Conservation (phyloP, 2,113 vertebrate species). For the Solenodon paradoxus region DNA sequence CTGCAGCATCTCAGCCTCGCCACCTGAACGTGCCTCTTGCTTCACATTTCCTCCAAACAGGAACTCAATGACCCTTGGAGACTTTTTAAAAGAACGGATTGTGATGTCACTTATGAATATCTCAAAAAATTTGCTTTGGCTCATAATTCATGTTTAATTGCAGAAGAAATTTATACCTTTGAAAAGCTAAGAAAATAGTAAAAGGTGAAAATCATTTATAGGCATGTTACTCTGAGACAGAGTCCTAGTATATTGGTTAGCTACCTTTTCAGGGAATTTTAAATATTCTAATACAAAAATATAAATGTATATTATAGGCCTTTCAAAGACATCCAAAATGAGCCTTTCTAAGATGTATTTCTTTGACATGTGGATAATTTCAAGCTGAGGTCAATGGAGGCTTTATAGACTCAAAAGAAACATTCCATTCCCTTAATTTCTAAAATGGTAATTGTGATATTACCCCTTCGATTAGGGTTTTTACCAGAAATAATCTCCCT, state of each 20-base stretch:
- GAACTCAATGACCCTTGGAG: neutral
- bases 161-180: neutral
- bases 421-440: too few relatives aligned
- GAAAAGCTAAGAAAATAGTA: neutral
- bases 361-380: too few relatives aligned
- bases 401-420: too few relatives aligned
- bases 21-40: accelerated
- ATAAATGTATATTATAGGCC: neutral
- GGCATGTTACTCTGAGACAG: neutral
- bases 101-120: neutral
- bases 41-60: neutral
- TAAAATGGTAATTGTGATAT: too few relatives aligned
- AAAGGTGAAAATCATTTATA: neutral
- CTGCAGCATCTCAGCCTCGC: neutral
- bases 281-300: neutral
- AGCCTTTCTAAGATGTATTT: too few relatives aligned
- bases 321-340: too few relatives aligned
- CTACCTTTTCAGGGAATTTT: neutral
- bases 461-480: too few relatives aligned
- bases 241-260: neutral
- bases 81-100: neutral
- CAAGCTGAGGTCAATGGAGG: too few relatives aligned
- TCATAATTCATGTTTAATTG: neutral
- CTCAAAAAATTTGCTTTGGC: neutral
- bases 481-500: too few relatives aligned